Evolutionary conservation across 2,888 invertebrate genomes (phyloP), one percentile per base, ranked within the genome.

Genomic region (Argyresthia goedartella): DNA sequence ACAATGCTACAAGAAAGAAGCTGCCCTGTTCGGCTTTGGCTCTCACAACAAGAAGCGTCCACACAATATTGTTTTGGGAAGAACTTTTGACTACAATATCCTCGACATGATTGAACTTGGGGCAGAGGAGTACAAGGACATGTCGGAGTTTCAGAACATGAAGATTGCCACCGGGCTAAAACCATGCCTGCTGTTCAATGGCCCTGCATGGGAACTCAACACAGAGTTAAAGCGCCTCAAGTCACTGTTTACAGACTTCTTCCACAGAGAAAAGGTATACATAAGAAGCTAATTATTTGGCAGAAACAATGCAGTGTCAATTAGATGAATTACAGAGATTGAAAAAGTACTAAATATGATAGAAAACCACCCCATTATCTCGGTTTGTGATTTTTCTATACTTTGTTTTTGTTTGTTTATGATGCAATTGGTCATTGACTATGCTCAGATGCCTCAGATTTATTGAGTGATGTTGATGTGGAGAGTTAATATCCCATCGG

Each of bases 51-150:
- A 99, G 78, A 99, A 99, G 72, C 88, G 98, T 11, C 98, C 98
- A 0, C 91, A 98, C 69, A 98, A 98, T 80, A 76, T 99, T 46
- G 87, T 98, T 35, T 71, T 98, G 52, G 98, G 97, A 0, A 89
- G 99, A 60, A 92, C 94, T 69, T 98, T 92, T 76, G 95, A 99
- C 76, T 91, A 93, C 65, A 93, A 93, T 53, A 84, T 99, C 35
- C 81, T 99, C 53, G 99, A 99, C 71, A 98, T 99, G 97, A 90
- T 96, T 53, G 99, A 99, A 80, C 89, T 99, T 53, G 96, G 97
- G 10, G 90, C 99, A 16, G 95, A 95, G 52, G 90, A 91, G 52
- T 98, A 91, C 71, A 91, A 91, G 69, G 88, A 93, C 0, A 89
- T 98, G 73, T 81, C 89, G 14, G 94, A 95, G 46, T 96, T 97